Evolutionary conservation across 2,113 vertebrate genomes (phyloP).

Genomic region (Lanius ludovicianus): DNA sequence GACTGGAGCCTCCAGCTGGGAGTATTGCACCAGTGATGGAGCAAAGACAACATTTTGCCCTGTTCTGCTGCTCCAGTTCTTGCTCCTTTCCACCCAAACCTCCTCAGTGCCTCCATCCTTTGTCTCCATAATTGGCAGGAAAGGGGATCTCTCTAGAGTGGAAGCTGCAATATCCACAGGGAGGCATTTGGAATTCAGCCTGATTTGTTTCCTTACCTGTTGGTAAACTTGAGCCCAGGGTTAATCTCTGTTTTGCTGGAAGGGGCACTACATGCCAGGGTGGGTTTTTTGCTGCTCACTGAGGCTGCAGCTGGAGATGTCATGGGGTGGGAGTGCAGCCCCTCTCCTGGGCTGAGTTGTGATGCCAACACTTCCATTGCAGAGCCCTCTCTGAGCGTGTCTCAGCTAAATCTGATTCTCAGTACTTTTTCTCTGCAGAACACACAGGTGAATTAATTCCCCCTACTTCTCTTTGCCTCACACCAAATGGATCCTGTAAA

Average conservation of each 20-base stretch:
- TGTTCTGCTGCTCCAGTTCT: background rate
- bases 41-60: background rate
- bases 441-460: background rate
- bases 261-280: background rate
- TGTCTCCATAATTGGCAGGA: background rate
- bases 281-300: background rate
- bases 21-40: background rate
- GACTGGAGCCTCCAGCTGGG: background rate
- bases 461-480: background rate
- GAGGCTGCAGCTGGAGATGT: background rate
- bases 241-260: background rate
- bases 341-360: background rate
- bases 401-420: background rate
- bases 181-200: background rate
- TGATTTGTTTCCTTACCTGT: background rate
- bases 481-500: background rate
- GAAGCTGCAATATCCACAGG: background rate
- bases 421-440: background rate
- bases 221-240: background rate
- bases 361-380: background rate
- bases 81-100: background rate
- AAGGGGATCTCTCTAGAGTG: background rate
- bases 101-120: background rate
- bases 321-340: background rate
- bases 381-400: background rate